phyloP scores from a whole-genome alignment of 2,888 invertebrate genomes.

The Pseudolycoriella hygida region DNA sequence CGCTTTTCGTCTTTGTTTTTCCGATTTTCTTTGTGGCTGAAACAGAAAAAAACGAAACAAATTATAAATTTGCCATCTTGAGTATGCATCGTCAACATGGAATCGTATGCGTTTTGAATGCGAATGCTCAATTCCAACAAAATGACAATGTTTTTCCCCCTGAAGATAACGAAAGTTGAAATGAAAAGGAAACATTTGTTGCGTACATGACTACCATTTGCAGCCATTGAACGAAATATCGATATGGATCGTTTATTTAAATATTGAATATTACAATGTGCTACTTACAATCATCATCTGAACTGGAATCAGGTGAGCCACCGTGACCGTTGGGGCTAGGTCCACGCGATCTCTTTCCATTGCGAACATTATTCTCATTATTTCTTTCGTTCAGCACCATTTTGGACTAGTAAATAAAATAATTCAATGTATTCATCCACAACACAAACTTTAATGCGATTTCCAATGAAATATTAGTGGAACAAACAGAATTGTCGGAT shows the following conservation, averaged over 20 bases:
- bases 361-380: constrained; percentile 59
- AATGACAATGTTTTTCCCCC: background rate
- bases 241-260: too few species aligned
- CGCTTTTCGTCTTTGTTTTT: constrained; percentile 23
- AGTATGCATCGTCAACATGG: too few species aligned
- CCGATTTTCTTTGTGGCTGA: constrained; percentile 28
- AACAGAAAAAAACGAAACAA: constrained; percentile 6
- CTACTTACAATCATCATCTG: constrained; percentile 64
- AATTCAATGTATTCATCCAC: too few species aligned
- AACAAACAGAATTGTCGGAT: too few species aligned
- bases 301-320: constrained; percentile 62
- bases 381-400: constrained; percentile 86
- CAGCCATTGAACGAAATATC: too few species aligned
- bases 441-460: too few species aligned
- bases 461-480: too few species aligned
- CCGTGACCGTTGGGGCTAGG: constrained; percentile 77
- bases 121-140: background rate
- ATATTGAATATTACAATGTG: constrained; percentile 6
- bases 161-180: background rate
- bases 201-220: too few species aligned
- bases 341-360: constrained; percentile 77
- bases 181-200: background rate
- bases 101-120: too few species aligned
- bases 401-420: constrained; percentile 17
- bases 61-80: background rate